phyloP scores from a whole-genome alignment of 2,888 invertebrate genomes.

The Pheosia tremula region DNA sequence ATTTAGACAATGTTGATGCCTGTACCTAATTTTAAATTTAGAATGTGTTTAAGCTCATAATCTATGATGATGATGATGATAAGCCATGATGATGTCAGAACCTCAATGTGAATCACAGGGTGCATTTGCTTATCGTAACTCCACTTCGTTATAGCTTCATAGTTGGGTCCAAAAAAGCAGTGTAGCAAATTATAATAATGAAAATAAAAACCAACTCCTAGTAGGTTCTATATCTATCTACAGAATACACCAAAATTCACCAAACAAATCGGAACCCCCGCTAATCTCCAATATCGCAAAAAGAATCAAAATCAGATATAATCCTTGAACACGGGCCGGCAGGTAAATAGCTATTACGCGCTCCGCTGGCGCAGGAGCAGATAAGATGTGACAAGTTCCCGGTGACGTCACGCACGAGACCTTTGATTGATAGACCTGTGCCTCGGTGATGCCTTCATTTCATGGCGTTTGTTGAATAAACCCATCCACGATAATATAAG shows the following conservation, averaged over 20 bases:
- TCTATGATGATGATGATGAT: too few species aligned
- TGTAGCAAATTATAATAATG: too few species aligned
- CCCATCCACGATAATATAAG: constrained; percentile 53
- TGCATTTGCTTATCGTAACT: too few species aligned
- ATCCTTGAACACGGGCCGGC: constrained; percentile 64
- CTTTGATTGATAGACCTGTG: constrained; percentile 73
- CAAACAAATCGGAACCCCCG: constrained; percentile 52
- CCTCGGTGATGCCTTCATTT: constrained; percentile 71
- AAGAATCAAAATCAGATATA: constrained; percentile 74
- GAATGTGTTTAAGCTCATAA: too few species aligned
- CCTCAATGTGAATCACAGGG: too few species aligned
- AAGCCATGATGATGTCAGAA: too few species aligned
- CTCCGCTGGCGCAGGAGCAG: constrained; percentile 68
- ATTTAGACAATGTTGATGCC: too few species aligned
- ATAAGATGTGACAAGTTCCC: constrained; percentile 66
- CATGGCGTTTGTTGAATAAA: constrained; percentile 67
- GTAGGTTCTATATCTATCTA: too few species aligned
- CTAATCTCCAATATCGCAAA: constrained; percentile 63
- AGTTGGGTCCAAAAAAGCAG: too few species aligned
- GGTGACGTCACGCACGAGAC: constrained; percentile 40
- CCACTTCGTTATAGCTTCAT: too few species aligned
- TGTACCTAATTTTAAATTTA: too few species aligned
- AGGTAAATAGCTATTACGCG: constrained; percentile 83
- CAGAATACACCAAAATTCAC: constrained; percentile 13
- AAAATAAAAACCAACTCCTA: too few species aligned